phyloP scores from a whole-genome alignment of 2,888 invertebrate genomes.

The Nephrocerus scutellatus region DNA sequence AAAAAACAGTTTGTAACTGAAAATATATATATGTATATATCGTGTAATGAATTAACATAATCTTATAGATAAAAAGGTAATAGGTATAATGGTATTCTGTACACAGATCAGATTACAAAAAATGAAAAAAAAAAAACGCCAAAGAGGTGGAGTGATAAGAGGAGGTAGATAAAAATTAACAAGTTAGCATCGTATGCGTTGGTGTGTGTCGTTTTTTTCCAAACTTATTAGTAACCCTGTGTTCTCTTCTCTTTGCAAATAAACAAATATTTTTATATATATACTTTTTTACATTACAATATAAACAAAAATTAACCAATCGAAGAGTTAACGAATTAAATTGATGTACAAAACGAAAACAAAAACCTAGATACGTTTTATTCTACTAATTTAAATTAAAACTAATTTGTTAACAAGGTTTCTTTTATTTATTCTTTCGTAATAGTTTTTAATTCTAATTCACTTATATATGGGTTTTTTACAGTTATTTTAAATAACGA shows the following conservation, averaged over 20 bases:
- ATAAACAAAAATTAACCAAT: conserved; percentile 10
- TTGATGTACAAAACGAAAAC: conserved; percentile 13
- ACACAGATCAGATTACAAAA: conserved; percentile 14
- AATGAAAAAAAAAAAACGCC: conserved; percentile 15
- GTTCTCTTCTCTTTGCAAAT: conserved; percentile 13
- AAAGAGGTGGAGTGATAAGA: conserved; percentile 20
- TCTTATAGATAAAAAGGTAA: conserved; percentile 11
- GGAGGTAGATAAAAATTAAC: too few species aligned
- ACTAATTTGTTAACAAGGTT: neutral
- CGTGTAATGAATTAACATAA: conserved; percentile 19
- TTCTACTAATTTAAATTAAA: conserved; percentile 7
- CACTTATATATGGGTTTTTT: neutral
- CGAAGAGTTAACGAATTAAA: conserved; percentile 7
- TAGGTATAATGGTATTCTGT: neutral
- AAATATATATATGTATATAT: conserved; percentile 20
- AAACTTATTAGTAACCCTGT: neutral
- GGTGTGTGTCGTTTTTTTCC: too few species aligned
- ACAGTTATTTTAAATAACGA: conserved; percentile 5
- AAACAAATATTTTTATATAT: conserved; percentile 10
- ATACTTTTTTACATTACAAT: conserved; percentile 14
- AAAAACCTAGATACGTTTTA: neutral
- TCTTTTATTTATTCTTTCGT: conserved; percentile 1
- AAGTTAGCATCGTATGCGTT: too few species aligned
- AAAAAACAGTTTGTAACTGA: conserved; percentile 24
- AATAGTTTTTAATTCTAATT: neutral